These are phyloP conservation scores for Clistopyga incitator DNA, from an alignment of 2,888 invertebrate genomes.

Conservation along the genomic window DNA sequence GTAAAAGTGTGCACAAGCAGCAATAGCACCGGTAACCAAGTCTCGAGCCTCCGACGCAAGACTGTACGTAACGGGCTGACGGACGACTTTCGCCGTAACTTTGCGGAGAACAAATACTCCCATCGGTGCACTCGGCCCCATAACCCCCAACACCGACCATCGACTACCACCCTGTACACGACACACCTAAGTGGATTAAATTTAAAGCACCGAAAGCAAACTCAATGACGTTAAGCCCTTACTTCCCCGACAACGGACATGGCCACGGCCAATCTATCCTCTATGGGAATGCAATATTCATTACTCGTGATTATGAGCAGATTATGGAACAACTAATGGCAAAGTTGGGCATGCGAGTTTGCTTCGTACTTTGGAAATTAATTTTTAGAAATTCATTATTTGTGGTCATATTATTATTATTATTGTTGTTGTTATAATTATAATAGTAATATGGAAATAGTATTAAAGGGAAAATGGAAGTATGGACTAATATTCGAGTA, in stretches of 20 bases:
- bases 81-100: constrained; percentile 50
- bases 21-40: constrained; percentile 35
- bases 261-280: constrained; percentile 2
- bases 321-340: neutral
- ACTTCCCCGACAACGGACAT: neutral
- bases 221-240: constrained; percentile 30
- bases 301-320: neutral
- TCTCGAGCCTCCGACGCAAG: constrained; percentile 26
- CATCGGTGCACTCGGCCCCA: constrained; percentile 30
- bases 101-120: constrained; percentile 49
- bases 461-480: no score
- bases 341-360: neutral
- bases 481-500: no score
- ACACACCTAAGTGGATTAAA: constrained; percentile 47
- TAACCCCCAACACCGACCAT: no score
- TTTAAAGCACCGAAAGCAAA: constrained; percentile 36
- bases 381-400: no score
- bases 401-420: no score
- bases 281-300: neutral
- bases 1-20: constrained; percentile 61
- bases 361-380: no score
- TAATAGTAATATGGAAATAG: no score
- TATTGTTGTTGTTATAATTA: no score
- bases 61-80: constrained; percentile 44
- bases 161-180: constrained; percentile 1